Evolutionary conservation across 2,113 vertebrate species (phyloP), one percentile per base, ranked within the genome.

Genomic region (Suncus etruscus): DNA sequence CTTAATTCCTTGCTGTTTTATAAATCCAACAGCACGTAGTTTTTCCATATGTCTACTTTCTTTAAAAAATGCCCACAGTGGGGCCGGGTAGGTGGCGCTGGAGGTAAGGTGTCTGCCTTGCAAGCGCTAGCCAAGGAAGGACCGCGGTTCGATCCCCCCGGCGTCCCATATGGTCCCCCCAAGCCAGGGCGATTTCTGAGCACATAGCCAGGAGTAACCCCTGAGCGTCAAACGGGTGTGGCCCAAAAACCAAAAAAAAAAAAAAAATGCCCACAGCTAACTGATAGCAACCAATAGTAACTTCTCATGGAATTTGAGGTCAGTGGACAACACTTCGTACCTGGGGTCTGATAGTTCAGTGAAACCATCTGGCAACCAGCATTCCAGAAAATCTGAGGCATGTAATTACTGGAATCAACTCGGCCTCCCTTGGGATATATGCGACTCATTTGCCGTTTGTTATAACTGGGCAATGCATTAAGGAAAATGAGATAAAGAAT

Each of bases 381-480:
- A 96, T 99, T 99, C 99, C 99, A 99, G 99, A 99, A 99, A 99
- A 99, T 99, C 97, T 99, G 99, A 98, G 99, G 99, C 99, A 99
- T 99, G 98, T 99, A 99, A 99, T 99, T 99, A 98, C 99, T 99
- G 98, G 99, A 99, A 98, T 99, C 99, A 91, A 99, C 99, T 90
- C 99, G 97, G 95, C 99, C 99, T 97, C 99, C 99, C 98, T 99
- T 99, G 97, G 99, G 99, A 98, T 99, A 99, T 98, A 99, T 99
- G 92, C 99, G 98, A 97, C 99, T 99, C 99, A 99, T 99, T 98
- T 99, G 99, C 95, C 99, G 98, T 97, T 99, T 99, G 97, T 99
- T 99, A 80, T 99, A 99, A 98, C 99, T 99, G 97, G 91, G 94
- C 87, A 91, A 97, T 86, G 96, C 94, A 98, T 98, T 98, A 98